These are phyloP conservation scores for Dynastes hyllus DNA, from an alignment of 2,888 invertebrate genomes.

Conservation along the genomic window DNA sequence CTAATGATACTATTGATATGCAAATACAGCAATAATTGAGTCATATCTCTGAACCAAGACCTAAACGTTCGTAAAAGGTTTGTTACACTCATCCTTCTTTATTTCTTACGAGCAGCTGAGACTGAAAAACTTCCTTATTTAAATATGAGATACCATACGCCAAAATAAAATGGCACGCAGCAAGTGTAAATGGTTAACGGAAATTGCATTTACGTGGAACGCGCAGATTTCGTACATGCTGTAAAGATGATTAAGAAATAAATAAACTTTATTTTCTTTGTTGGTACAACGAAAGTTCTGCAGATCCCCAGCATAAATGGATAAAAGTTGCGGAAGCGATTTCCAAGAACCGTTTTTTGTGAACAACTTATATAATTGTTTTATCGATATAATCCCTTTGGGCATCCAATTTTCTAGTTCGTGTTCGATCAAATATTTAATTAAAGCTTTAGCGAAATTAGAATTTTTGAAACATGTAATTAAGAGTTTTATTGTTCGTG, in stretches of 20 bases:
- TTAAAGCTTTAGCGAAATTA: conserved; percentile 38
- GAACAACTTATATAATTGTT: conserved; percentile 41
- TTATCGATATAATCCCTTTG: conserved; percentile 44
- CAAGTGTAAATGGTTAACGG: no score
- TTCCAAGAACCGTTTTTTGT: background rate
- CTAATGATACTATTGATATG: no score
- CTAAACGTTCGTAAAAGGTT: no score
- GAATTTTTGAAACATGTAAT: conserved; percentile 43
- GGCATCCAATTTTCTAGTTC: conserved; percentile 34
- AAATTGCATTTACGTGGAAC: no score
- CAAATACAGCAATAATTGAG: no score
- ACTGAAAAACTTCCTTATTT: no score
- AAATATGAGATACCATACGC: no score
- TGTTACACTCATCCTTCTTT: no score
- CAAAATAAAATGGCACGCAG: no score
- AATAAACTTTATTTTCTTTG: conserved; percentile 18
- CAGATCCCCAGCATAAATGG: conserved; percentile 13
- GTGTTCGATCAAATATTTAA: conserved; percentile 40
- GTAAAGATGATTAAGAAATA: background rate
- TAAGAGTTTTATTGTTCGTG: conserved; percentile 41
- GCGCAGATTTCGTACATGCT: no score
- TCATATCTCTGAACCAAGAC: no score
- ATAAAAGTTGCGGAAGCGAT: conserved; percentile 33
- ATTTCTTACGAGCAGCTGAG: no score
- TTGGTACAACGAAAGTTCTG: conserved; percentile 16